phyloP scores from a whole-genome alignment of 2,113 vertebrate genomes.

The Reinhardtius hippoglossoides region DNA sequence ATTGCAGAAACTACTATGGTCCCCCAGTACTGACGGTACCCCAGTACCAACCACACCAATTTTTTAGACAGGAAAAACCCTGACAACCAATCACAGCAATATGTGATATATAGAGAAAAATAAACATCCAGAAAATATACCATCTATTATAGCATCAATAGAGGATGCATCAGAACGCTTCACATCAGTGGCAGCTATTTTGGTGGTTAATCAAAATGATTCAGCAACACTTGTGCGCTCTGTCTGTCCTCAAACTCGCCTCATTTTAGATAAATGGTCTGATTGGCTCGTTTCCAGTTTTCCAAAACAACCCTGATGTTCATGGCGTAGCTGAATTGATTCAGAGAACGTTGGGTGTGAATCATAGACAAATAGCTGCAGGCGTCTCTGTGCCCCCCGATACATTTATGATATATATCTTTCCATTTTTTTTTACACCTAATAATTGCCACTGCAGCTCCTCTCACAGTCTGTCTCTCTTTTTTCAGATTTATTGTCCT shows the following conservation, averaged over 20 bases:
- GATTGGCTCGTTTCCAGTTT: neutral
- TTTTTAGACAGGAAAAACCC: neutral
- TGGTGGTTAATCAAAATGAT: too few species aligned
- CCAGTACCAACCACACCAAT: too few species aligned
- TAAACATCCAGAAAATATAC: neutral
- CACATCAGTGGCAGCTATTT: neutral
- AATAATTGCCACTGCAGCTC: slow-evolving; percentile 31
- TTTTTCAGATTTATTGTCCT: slow-evolving; percentile 2
- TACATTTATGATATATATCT: neutral
- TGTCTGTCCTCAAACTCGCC: neutral
- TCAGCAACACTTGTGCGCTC: too few species aligned
- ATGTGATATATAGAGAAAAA: neutral
- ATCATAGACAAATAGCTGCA: slow-evolving; percentile 17
- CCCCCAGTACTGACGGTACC: too few species aligned
- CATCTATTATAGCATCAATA: neutral
- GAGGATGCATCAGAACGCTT: neutral
- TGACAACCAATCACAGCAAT: neutral
- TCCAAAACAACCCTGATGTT: slow-evolving; percentile 5
- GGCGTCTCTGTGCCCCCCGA: neutral
- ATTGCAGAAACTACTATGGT: too few species aligned
- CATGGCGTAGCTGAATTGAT: neutral
- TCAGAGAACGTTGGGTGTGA: neutral
- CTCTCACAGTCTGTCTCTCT: slow-evolving; percentile 37
- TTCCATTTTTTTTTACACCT: slow-evolving; percentile 2
- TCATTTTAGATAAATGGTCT: too few species aligned